These are phyloP conservation scores for Pyrgus malvae DNA, from an alignment of 2,888 invertebrate genomes.

Conservation along the genomic window DNA sequence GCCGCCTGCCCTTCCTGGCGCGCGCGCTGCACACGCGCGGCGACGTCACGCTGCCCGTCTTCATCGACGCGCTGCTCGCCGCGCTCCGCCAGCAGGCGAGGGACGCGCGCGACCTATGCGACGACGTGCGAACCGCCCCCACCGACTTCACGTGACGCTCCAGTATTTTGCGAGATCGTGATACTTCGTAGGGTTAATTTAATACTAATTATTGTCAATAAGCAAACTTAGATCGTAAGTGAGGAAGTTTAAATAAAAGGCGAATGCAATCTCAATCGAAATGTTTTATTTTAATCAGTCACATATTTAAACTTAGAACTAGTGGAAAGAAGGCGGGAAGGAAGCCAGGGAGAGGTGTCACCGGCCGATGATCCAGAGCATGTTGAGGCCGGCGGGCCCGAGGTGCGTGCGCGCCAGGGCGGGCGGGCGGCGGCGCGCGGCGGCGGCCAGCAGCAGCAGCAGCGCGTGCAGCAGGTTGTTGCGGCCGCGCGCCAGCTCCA, in stretches of 20 bases:
- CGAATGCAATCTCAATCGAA: background rate
- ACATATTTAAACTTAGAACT: background rate
- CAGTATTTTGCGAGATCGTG: background rate
- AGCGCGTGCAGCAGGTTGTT: constrained; percentile 94
- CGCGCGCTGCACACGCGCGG: constrained; percentile 77
- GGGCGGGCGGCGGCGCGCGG: constrained; percentile 83
- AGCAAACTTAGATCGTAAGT: background rate
- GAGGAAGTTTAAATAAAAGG: background rate
- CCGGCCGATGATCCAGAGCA: constrained; percentile 89
- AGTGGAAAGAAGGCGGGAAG: background rate
- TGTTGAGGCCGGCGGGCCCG: constrained; percentile 84
- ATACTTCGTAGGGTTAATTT: background rate
- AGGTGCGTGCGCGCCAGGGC: constrained; percentile 59
- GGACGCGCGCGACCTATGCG: constrained; percentile 47
- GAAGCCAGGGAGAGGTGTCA: constrained; percentile 34
- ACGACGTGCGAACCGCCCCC: constrained; percentile 16
- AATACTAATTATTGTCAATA: background rate
- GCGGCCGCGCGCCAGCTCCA: constrained; percentile 78
- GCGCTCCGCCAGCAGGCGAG: constrained; percentile 49
- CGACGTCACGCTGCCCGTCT: constrained; percentile 36
- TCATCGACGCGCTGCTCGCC: constrained; percentile 46
- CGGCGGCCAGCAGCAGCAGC: constrained; percentile 89
- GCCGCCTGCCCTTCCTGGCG: constrained; percentile 95
- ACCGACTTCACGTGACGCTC: background rate
- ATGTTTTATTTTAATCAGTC: background rate